Base-by-base conservation (phyloP, 2,113 vertebrate species). In the Hydropotes inermis region DNA sequence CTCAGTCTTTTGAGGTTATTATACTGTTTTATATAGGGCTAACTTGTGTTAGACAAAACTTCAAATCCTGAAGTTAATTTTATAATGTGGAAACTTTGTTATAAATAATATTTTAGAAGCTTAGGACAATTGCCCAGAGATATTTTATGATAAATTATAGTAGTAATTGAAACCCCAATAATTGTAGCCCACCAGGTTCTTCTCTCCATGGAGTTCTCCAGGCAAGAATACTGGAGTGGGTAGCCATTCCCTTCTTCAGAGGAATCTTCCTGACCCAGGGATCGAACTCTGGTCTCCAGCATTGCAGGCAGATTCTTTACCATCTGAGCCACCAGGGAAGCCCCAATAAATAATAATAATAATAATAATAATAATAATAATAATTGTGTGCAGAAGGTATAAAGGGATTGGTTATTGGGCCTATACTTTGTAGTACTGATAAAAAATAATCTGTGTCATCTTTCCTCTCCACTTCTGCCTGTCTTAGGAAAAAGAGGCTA, bases 21-120 rank as follows among this genome's bases (percentile, higher is more conserved):
- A 13, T 3, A 16, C 28, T 60, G 2, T 84, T 88, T 88, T 61
- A 54, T 33, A 54, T 13, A 94, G 39, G 81, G 30, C 36, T 91
- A 52, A 15, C n/a, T 25, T 87, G 16, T 82, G 28, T 96, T 54
- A 96, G 54, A 54, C 19, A 64, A 16, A 79, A 6, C 12, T 57
- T 92, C 27, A 89, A 21, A 79, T 97, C 16, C 39, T 97, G 58
- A 89, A 90, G 50, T 79, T 93, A 95, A 89, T 82, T 91, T 96
- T 88, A 16, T 89, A 39, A 52, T 93, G 27, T 95, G 10, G 2
- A 39, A 64, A n/a, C 47, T 78, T 95, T 78, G 64, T 92, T 94
- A 85, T 36, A 96, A 57, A 33, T 93, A 84, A 16, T 78, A 85
- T 85, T 61, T 85, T 55, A 78, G 55, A 57, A 86, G 36, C 17